Percentiles rank a stretch among this genome's conserved stretches.
Evolutionary conservation across 2,888 invertebrate species (phyloP).

Genomic region (Dryococelus australis): DNA sequence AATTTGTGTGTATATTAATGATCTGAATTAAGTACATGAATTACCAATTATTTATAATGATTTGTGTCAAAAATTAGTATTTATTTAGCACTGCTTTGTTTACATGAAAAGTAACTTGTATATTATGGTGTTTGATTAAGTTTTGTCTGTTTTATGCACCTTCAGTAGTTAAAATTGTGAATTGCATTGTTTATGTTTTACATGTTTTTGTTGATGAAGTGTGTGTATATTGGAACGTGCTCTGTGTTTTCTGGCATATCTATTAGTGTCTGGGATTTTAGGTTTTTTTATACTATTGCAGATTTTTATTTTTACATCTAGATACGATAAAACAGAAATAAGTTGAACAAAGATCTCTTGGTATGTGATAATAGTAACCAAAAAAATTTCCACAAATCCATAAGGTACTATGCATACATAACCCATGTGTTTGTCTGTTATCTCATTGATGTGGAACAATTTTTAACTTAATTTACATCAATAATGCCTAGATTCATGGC

Average conservation of each 20-base stretch:
- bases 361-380: background rate
- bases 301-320: background rate
- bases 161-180: background rate
- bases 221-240: background rate
- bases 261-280: background rate
- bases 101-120: background rate
- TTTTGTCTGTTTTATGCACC: background rate
- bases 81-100: background rate
- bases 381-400: background rate
- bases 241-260: background rate
- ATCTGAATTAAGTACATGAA: background rate
- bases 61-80: background rate
- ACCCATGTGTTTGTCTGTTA: background rate
- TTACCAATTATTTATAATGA: background rate
- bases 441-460: background rate
- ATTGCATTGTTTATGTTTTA: background rate
- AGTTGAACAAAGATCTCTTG: background rate
- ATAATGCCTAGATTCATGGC: background rate
- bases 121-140: background rate
- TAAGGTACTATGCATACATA: background rate
- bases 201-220: background rate
- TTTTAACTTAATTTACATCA: background rate
- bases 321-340: background rate
- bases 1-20: constrained; percentile 2
- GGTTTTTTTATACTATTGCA: background rate